Evolutionary conservation across 2,888 invertebrate species (phyloP).

Genomic region (Pyrgus malvae): DNA sequence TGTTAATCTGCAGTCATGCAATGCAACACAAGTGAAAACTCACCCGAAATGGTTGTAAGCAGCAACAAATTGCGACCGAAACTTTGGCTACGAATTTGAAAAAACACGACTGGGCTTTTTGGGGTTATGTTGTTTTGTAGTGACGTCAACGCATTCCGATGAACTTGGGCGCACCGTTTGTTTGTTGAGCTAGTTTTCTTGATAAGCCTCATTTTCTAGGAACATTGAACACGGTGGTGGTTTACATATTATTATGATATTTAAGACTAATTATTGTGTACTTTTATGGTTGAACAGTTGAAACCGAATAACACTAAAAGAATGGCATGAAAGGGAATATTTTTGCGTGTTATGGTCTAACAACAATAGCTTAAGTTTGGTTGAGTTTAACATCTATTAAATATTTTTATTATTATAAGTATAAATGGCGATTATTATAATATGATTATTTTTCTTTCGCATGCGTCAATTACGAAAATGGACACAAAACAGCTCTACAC

Average conservation of each 20-base stretch:
- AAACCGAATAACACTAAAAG: neutral
- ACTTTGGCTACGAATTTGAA: conserved; percentile 27
- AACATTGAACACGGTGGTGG: neutral
- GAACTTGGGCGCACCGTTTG: conserved; percentile 29
- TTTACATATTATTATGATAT: neutral
- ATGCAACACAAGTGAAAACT: too few relatives aligned
- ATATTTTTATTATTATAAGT: conserved; percentile 33
- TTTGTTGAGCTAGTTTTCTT: conserved; percentile 18
- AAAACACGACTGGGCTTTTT: conserved; percentile 57
- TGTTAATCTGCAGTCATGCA: too few relatives aligned
- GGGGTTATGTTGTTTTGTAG: conserved; percentile 53
- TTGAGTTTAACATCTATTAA: conserved; percentile 36
- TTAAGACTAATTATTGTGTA: too few relatives aligned
- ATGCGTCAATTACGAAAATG: conserved; percentile 68
- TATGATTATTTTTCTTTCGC: conserved; percentile 63
- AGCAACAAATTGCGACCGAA: conserved; percentile 48
- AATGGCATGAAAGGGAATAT: conserved; percentile 7
- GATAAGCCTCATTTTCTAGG: conserved; percentile 8
- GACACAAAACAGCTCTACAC: conserved; percentile 72
- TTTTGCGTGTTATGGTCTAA: neutral
- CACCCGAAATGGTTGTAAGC: too few relatives aligned
- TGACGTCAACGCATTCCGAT: conserved; percentile 40
- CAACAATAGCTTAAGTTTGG: conserved; percentile 26
- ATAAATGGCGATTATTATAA: conserved; percentile 31
- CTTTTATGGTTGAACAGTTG: too few relatives aligned